phyloP scores from a whole-genome alignment of 1,140 invertebrate genomes.

The Geopemphigus sp. region DNA sequence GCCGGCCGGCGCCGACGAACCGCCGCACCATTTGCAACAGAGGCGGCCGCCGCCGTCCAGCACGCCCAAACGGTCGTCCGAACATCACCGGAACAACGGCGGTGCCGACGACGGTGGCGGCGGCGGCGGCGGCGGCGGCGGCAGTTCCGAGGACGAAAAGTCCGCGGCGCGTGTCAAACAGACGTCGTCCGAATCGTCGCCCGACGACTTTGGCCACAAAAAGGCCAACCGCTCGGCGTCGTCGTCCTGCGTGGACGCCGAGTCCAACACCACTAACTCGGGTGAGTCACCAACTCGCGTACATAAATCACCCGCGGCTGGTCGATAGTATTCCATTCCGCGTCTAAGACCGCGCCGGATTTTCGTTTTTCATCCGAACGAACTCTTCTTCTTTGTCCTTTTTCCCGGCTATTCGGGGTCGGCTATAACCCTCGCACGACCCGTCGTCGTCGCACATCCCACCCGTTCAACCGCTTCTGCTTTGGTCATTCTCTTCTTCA shows the following conservation, averaged over 20 bases:
- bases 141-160: conserved; percentile 63
- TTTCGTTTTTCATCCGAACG: too few species aligned
- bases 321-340: too few species aligned
- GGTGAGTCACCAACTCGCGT: conserved; percentile 59
- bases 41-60: conserved; percentile 62
- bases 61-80: conserved; percentile 67
- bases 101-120: conserved; percentile 55
- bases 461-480: too few species aligned
- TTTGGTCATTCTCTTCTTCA: background rate
- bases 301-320: too few species aligned
- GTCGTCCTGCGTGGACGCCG: conserved; percentile 70
- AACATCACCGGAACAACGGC: conserved; percentile 57
- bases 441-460: too few species aligned
- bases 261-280: conserved; percentile 83
- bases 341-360: too few species aligned
- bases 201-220: conserved; percentile 65
- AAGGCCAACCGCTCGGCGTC: conserved; percentile 57
- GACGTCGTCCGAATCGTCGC: conserved; percentile 63
- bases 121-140: conserved; percentile 55
- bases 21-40: conserved; percentile 56
- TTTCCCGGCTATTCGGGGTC: too few species aligned
- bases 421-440: too few species aligned
- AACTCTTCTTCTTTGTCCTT: too few species aligned
- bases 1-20: conserved; percentile 63
- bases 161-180: conserved; percentile 67